Evolutionary conservation across 2,113 vertebrate genomes (phyloP).

Genomic region (Sus scrofa): DNA sequence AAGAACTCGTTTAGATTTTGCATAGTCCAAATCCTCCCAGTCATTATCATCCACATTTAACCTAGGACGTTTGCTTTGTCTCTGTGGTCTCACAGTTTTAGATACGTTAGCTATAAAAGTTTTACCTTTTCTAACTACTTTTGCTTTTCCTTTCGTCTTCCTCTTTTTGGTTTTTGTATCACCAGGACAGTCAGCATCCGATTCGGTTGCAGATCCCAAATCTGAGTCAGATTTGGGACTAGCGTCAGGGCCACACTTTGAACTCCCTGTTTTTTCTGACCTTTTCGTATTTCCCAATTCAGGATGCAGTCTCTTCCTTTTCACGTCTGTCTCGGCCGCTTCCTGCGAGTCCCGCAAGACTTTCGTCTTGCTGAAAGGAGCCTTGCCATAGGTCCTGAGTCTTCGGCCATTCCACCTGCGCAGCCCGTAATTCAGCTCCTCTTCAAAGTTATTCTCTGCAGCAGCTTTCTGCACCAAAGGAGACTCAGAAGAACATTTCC

Average conservation of each 20-base stretch:
- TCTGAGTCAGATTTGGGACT: conserved; percentile 69
- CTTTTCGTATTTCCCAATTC: conserved; percentile 60
- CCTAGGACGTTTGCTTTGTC: conserved; percentile 68
- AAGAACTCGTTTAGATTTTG: conserved; percentile 58
- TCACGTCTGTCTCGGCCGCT: conserved; percentile 70
- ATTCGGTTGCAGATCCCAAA: conserved; percentile 72
- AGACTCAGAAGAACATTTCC: conserved; percentile 63
- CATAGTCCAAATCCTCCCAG: conserved; percentile 77
- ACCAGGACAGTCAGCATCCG: conserved; percentile 77
- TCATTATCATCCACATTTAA: conserved; percentile 73
- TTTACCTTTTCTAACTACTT: conserved; percentile 84
- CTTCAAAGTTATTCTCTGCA: conserved; percentile 81
- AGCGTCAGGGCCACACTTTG: conserved; percentile 44
- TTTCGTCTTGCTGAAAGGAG: conserved; percentile 82
- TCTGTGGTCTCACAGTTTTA: conserved; percentile 34
- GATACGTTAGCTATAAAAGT: background rate
- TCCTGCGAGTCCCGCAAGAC: conserved; percentile 82
- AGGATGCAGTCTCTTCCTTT: conserved; percentile 57
- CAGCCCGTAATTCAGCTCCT: conserved; percentile 82
- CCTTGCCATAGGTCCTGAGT: conserved; percentile 72
- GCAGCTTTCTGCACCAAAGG: conserved; percentile 36
- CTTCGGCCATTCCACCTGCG: conserved; percentile 82
- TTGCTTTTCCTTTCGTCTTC: conserved; percentile 75
- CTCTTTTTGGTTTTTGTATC: conserved; percentile 79
- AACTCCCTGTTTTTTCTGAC: conserved; percentile 25